These are phyloP conservation scores for Porites australiensis DNA, from an alignment of 64 coral and sea anemone species.

Conservation along the genomic window DNA sequence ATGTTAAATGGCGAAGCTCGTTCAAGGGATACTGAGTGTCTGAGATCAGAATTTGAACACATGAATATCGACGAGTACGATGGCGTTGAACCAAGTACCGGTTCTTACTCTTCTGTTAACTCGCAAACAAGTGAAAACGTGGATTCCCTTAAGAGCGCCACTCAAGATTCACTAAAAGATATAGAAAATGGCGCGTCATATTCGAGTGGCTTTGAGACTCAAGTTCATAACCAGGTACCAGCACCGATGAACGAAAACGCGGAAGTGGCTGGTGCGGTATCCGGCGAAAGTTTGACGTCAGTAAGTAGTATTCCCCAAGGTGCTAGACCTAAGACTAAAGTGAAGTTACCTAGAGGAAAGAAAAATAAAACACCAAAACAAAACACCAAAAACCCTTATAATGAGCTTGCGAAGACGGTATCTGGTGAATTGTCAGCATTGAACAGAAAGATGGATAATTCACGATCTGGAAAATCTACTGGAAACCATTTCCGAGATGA, in stretches of 20 bases:
- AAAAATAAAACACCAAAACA: background rate
- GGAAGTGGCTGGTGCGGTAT: background rate
- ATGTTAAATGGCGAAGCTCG: background rate
- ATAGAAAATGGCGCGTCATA: background rate
- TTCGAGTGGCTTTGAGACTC: background rate
- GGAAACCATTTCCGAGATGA: background rate
- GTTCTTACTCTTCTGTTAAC: background rate
- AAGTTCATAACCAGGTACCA: too few species aligned
- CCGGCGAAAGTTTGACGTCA: background rate
- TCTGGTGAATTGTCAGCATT: background rate
- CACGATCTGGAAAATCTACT: background rate
- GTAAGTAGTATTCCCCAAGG: background rate
- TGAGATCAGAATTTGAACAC: constrained; percentile 25
- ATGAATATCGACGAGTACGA: constrained; percentile 6
- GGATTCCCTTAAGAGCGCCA: background rate
- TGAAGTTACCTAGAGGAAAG: background rate
- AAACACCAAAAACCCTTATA: constrained; percentile 22
- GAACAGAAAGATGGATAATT: background rate
- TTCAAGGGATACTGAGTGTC: constrained; percentile 1
- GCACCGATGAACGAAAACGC: background rate
- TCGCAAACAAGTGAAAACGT: background rate
- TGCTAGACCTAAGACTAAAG: background rate
- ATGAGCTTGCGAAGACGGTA: constrained; percentile 13
- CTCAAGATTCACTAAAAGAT: background rate
- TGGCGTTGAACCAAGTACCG: background rate